Conservation (phyloP, 2,888 invertebrate species). For the Ariolimax columbianus region DNA sequence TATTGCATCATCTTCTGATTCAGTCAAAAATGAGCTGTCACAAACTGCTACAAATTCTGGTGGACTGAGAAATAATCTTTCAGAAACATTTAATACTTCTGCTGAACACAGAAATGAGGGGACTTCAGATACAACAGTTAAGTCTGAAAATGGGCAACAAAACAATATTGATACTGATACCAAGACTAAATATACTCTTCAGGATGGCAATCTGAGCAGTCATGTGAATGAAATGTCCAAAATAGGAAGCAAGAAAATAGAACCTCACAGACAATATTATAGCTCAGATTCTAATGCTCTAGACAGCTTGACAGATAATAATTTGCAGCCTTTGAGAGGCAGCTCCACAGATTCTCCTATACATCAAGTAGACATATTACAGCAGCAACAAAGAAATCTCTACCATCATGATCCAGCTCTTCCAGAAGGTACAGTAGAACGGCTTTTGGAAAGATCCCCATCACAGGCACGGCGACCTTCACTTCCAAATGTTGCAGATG, state of each 20-base stretch:
- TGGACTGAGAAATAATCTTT: neutral
- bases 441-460: neutral
- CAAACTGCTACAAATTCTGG: neutral
- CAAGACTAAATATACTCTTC: neutral
- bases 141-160: neutral
- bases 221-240: neutral
- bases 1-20: too few relatives aligned
- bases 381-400: too few relatives aligned
- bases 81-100: neutral
- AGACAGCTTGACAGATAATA: constrained; percentile 1
- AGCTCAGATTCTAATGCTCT: neutral
- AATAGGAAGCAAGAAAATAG: constrained; percentile 19
- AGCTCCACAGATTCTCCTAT: neutral
- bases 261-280: neutral
- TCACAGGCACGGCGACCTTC: neutral
- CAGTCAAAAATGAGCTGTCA: neutral
- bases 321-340: neutral
- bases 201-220: neutral
- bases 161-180: neutral
- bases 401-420: neutral
- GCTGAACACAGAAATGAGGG: neutral
- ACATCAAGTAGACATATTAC: neutral
- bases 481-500: neutral
- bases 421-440: neutral
- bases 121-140: neutral